phyloP scores from a whole-genome alignment of 2,113 vertebrate genomes.

The Urocynchramus pylzowi region DNA sequence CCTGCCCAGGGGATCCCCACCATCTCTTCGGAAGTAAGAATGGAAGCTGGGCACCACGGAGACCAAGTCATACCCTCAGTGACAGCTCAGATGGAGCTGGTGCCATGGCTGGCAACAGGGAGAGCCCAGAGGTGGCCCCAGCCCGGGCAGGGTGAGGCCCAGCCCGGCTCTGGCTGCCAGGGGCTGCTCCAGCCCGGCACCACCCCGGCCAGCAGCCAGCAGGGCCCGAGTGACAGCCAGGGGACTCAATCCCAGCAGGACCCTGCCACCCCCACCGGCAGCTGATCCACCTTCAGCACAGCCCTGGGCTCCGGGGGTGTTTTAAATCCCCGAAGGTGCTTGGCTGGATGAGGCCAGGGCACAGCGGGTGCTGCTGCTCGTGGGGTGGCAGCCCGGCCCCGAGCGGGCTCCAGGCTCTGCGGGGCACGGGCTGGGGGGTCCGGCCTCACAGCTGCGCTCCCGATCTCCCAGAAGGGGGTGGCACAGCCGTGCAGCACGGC shows the following conservation, averaged over 20 bases:
- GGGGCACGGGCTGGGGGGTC: not conserved
- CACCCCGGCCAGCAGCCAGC: rapidly evolving
- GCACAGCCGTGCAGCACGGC: rapidly evolving
- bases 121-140: not conserved
- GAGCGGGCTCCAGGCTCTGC: rapidly evolving
- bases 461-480: rapidly evolving
- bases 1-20: not conserved
- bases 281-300: not conserved
- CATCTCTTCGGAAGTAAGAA: not conserved
- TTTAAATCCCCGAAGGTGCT: not conserved
- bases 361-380: rapidly evolving
- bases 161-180: not conserved
- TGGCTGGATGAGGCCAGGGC: rapidly evolving
- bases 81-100: rapidly evolving
- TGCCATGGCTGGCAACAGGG: no score
- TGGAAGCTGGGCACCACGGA: not conserved
- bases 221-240: rapidly evolving
- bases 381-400: rapidly evolving
- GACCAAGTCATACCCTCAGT: not conserved
- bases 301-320: rapidly evolving
- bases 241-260: not conserved
- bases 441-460: not conserved
- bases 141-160: rapidly evolving
- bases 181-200: not conserved
- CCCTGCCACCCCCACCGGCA: not conserved